phyloP scores from a whole-genome alignment of 2,888 invertebrate genomes.

The Sinodicranocentrus sp. region DNA sequence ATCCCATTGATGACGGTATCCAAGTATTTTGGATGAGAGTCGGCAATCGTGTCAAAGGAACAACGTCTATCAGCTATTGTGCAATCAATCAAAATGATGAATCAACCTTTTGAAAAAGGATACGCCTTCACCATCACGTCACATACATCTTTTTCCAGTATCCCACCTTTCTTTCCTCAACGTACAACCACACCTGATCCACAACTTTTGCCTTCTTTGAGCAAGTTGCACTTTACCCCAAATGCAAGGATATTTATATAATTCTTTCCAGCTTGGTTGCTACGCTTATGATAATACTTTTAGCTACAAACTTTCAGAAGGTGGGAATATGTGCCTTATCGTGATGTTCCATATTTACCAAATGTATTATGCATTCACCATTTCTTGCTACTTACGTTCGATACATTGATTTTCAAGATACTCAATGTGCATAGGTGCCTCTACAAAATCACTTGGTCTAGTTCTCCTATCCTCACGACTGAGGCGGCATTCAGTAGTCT shows the following conservation, averaged over 20 bases:
- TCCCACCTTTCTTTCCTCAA: constrained; percentile 20
- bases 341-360: too few relatives aligned
- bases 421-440: constrained; percentile 79
- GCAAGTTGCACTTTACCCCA: too few relatives aligned
- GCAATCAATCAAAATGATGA: constrained; percentile 68
- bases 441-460: constrained; percentile 79
- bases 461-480: constrained; percentile 80
- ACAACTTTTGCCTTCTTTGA: too few relatives aligned
- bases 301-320: too few relatives aligned
- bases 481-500: constrained; percentile 79
- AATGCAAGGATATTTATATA: too few relatives aligned
- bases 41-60: constrained; percentile 77
- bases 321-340: too few relatives aligned
- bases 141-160: too few relatives aligned
- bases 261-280: too few relatives aligned
- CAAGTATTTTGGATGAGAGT: constrained; percentile 78
- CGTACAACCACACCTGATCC: too few relatives aligned
- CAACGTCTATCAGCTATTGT: constrained; percentile 77
- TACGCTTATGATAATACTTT: too few relatives aligned
- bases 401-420: constrained; percentile 82
- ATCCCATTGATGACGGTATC: constrained; percentile 78
- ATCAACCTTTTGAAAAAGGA: constrained; percentile 40
- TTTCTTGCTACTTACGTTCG: constrained; percentile 78
- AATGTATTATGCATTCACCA: too few relatives aligned
- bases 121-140: constrained; percentile 30